Conservation (phyloP, 2,113 vertebrate species). For the Ciconia boyciana region DNA sequence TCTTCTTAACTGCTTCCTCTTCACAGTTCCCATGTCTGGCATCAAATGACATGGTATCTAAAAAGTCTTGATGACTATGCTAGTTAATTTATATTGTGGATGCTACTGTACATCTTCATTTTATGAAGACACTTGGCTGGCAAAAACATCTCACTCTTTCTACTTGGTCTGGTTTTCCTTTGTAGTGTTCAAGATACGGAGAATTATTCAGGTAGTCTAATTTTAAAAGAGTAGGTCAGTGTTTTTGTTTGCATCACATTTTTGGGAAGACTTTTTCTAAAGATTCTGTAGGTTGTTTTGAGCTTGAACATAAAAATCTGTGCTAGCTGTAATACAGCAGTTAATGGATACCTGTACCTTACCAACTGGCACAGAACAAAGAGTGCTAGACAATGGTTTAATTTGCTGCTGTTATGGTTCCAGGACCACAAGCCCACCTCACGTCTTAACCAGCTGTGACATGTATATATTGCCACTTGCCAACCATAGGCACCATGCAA, state of each 20-base stretch:
- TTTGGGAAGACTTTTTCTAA: not conserved
- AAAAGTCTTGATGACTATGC: not conserved
- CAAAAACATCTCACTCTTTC: not conserved
- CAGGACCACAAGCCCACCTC: not conserved
- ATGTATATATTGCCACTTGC: not conserved
- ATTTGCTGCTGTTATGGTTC: not conserved
- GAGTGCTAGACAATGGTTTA: not conserved
- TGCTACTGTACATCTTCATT: not conserved
- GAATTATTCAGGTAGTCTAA: not conserved
- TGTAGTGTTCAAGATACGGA: rapidly evolving
- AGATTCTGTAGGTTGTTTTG: not conserved
- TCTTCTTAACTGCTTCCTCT: not conserved
- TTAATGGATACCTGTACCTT: not conserved
- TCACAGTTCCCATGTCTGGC: not conserved
- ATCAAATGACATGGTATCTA: not conserved
- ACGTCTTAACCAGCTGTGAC: not conserved
- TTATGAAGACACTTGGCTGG: not conserved
- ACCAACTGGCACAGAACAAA: not conserved
- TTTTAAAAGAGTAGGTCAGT: not conserved
- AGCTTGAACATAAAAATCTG: not conserved
- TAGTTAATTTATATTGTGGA: not conserved
- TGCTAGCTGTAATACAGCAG: not conserved
- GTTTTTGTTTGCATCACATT: not conserved
- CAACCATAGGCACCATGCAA: not conserved
- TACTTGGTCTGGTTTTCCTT: not conserved